A percentile compares a stretch with the other conserved stretches of the same genome.
These are phyloP conservation scores for Ispidina picta DNA, from an alignment of 2,797 vertebrate genomes.

Conservation along the genomic window DNA sequence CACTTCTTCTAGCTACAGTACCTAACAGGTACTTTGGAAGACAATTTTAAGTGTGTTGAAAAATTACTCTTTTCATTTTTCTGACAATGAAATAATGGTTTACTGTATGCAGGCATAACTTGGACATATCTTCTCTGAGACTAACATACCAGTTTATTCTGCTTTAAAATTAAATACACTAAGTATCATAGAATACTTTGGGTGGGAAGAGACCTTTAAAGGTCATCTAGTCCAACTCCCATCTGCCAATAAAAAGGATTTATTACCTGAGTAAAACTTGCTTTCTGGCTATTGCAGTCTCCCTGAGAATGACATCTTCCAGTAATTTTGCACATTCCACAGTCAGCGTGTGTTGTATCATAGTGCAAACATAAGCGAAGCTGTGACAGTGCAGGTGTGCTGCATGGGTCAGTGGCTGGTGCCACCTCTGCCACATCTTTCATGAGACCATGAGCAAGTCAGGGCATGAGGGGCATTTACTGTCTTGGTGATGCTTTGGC, in stretches of 20 bases:
- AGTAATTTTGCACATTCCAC: neutral
- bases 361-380: neutral
- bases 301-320: neutral
- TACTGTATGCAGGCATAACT: neutral
- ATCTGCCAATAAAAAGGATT: neutral
- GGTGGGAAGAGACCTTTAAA: neutral
- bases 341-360: rapidly evolving
- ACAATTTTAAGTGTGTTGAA: neutral
- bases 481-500: neutral
- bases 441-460: rapidly evolving
- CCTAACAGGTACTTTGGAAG: neutral
- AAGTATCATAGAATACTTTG: neutral
- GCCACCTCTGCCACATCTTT: rapidly evolving
- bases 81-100: neutral
- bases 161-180: neutral
- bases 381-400: rapidly evolving
- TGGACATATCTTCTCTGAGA: neutral
- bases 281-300: neutral
- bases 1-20: neutral
- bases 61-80: neutral
- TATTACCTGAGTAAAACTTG: neutral
- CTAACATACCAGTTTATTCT: neutral
- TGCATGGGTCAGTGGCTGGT: rapidly evolving
- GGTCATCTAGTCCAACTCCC: neutral
- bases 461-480: neutral